Evolutionary conservation across 35 echinoderm and acorn worm species (phyloP), one percentile per base, ranked within the genome.

Genomic region (Amphiura filiformis): DNA sequence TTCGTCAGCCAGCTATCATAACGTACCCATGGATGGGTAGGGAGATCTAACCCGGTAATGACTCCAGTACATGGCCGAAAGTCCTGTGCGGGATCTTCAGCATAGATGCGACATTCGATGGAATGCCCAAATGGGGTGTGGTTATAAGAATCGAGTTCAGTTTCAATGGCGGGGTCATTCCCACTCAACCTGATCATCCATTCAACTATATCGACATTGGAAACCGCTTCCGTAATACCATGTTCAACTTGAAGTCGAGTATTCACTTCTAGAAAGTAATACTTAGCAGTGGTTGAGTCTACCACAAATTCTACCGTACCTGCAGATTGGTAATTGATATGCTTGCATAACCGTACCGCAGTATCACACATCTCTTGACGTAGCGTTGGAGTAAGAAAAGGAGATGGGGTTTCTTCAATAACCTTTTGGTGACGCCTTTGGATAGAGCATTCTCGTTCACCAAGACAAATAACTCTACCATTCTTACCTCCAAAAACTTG

Each of bases 161-260:
- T 26, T 77, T 30, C 5, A 77, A 30, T 5, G 3, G 3, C 12
- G 3, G 34, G 3, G 11, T 77, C 34, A 35, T 77, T 23, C 4
- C n/a, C 75, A 30, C 5, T 23, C 3, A 35, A 26, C 4, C 75
- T 4, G 11, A 77, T 3, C 75, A 31, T 30, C 75, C 75, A 77
- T 35, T 77, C 75, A 11, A 77, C 75, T 7, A 77, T 30, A 35
- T 77, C 75, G 4, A 77, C 4, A 35, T 77, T 3, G 4, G 34
- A 77, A 9, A 26, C 26, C 75, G 12, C 3, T 35, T 77, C 75
- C 26, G 75, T 77, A 31, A 77, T 35, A 26, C n/a, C 75, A 23
- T 77, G 75, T 35, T 77, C 75, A 77, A 77, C 75, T 35, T 77
- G 75, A 5, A 77, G 75, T 31, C 75, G 75, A 11, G 75, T 77